phyloP scores from a whole-genome alignment of 2,888 invertebrate species.

The Orthosia incerta region DNA sequence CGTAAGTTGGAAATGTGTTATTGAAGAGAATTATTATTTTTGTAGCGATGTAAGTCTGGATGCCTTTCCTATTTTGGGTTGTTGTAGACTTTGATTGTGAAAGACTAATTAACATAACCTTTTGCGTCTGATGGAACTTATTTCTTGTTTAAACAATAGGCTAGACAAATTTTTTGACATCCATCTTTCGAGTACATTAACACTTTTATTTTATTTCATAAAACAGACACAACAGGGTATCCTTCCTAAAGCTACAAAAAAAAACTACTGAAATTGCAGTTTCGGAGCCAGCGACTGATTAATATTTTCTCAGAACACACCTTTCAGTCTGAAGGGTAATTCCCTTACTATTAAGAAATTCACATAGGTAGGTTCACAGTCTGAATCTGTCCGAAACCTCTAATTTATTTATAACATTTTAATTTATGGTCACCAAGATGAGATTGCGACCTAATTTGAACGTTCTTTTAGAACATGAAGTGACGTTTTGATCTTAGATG shows the following conservation, averaged over 20 bases:
- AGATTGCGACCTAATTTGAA: no score
- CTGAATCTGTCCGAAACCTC: no score
- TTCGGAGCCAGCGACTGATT: neutral
- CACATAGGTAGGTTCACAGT: no score
- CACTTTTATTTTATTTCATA: neutral
- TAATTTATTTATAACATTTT: no score
- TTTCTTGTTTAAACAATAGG: neutral
- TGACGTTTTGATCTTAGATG: no score
- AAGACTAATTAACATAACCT: neutral
- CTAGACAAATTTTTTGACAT: neutral
- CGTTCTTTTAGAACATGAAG: no score
- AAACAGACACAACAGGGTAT: neutral
- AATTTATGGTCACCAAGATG: no score
- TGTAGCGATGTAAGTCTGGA: slow-evolving; percentile 13
- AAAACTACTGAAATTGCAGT: no score
- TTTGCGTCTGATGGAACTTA: neutral
- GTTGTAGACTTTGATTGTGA: slow-evolving; percentile 19
- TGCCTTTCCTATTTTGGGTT: neutral
- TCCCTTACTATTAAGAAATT: no score
- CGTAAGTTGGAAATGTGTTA: slow-evolving; percentile 40
- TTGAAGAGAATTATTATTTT: slow-evolving; percentile 39
- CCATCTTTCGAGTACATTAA: neutral
- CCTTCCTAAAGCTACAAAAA: neutral
- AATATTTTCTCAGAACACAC: neutral
- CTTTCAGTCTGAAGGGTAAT: no score